Evolutionary conservation across 1,140 invertebrate species (phyloP), one percentile per base, ranked within the genome.

Genomic region (Drosophila chauvacae): DNA sequence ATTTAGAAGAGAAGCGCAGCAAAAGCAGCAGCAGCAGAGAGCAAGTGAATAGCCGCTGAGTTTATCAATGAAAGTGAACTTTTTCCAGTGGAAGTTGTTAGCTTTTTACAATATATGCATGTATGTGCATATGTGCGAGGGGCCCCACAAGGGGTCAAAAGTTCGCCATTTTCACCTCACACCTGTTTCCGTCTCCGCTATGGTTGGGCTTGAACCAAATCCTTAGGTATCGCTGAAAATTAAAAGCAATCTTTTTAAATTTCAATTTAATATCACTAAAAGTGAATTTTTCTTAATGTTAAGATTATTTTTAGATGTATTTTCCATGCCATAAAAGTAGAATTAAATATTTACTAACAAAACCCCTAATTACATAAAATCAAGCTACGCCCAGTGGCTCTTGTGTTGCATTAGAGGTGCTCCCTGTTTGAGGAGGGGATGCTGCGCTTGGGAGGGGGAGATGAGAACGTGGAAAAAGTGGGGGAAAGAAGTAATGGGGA

Each of bases 51-150:
- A 68, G 60, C 45, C 44, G 39, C 30, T n/a, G 66, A 57, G 51
- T 76, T 77, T 77, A 68, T 76, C 62, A 77, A 77, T 77, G 62
- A 77, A 77, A 60, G 74, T 77, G 55, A 77, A 68, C 47, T 76
- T 56, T 56, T 56, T 56, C 7, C 35, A 26, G 47, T 66, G 41
- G 62, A 48, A 44, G 70, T 57, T 71, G 48, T 37, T 53, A 53
- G 14, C 16, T 11, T 39, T 48, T 44, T 58, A 11, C 28, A 23
- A 45, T 44, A 3, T 44, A 18, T 11, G 30, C 6, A 2, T 9
- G 7, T 23, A 20, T 26, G 61, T 35, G 26, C 30, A 7, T 42
- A 16, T 26, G 23, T 20, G 42, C 2, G 4, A 39, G 53, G 33
- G 20, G n/a, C 35, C 18, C 11, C 53, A 26, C 11, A 3, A 9